Percentiles rank a stretch among this genome's conserved stretches.
These are phyloP conservation scores for Miichthys miiuy DNA, from an alignment of 2,797 vertebrate genomes.

Conservation along the genomic window DNA sequence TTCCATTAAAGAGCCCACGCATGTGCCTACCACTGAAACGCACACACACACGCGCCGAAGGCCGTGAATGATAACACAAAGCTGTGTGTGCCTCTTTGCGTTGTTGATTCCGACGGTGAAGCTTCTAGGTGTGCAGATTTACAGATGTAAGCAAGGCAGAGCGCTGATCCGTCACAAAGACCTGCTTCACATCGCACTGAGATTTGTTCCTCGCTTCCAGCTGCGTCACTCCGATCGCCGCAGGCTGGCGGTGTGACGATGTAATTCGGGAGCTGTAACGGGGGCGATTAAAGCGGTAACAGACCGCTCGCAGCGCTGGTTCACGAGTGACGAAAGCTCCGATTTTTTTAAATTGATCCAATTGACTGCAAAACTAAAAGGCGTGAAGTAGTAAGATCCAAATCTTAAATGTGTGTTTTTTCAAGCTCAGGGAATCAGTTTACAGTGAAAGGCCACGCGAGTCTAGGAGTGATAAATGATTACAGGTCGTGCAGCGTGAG, in stretches of 20 bases:
- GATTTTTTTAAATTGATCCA: not conserved
- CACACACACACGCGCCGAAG: not conserved
- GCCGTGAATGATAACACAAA: constrained; percentile 39
- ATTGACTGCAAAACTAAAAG: not conserved
- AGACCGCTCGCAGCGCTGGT: not conserved
- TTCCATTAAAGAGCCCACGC: constrained; percentile 35
- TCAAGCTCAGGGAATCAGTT: not conserved
- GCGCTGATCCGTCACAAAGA: not conserved
- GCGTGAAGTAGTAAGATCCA: not conserved
- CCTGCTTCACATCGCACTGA: not conserved
- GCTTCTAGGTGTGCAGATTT: constrained; percentile 14
- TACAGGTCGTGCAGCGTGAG: not conserved
- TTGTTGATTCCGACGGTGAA: constrained; percentile 19
- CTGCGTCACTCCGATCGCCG: constrained; percentile 3
- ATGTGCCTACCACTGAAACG: constrained; percentile 21
- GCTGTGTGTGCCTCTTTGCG: constrained; percentile 39
- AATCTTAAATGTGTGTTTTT: constrained; percentile 8
- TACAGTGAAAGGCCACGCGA: not conserved
- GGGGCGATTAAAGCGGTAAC: not conserved
- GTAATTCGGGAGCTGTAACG: not conserved
- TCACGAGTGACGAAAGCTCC: not conserved
- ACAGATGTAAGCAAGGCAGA: constrained; percentile 14
- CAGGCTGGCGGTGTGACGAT: not conserved
- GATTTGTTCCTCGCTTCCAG: constrained; percentile 10
- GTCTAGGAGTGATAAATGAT: not conserved